A percentile compares a stretch with the other conserved stretches of the same genome.
Conservation (phyloP, 2,113 vertebrate species). For the Sinosuthora webbiana region DNA sequence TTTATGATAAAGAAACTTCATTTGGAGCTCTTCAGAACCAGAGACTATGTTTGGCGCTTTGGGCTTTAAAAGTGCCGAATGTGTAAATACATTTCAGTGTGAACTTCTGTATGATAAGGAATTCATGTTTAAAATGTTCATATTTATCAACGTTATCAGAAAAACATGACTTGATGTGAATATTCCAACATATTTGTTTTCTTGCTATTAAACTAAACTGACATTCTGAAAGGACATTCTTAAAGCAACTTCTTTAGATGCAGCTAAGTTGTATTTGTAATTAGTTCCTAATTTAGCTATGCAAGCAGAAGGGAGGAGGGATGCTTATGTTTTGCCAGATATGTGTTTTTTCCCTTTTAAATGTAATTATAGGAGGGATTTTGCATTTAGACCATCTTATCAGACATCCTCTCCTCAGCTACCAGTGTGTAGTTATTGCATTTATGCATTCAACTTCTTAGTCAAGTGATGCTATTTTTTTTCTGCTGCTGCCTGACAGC, state of each 20-base stretch:
- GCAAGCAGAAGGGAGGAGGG: slow-evolving; percentile 58
- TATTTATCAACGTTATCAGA: slow-evolving; percentile 74
- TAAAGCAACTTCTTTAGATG: slow-evolving; percentile 65
- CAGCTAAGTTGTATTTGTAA: slow-evolving; percentile 74
- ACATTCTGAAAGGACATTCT: slow-evolving; percentile 70
- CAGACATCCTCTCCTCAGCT: slow-evolving; percentile 65
- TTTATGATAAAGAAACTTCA: neutral
- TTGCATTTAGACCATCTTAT: slow-evolving; percentile 67
- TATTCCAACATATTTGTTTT: slow-evolving; percentile 77
- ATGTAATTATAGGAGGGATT: slow-evolving; percentile 56
- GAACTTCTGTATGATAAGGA: slow-evolving; percentile 43
- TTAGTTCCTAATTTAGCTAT: slow-evolving; percentile 70
- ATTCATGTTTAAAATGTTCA: slow-evolving; percentile 66
- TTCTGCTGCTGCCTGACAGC: slow-evolving; percentile 85
- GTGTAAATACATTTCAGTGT: neutral
- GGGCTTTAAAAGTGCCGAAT: neutral
- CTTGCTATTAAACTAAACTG: slow-evolving; percentile 74
- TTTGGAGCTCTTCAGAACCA: neutral
- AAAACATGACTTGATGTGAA: slow-evolving; percentile 66
- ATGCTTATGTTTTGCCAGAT: slow-evolving; percentile 66
- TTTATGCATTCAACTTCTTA: slow-evolving; percentile 86
- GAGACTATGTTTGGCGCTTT: neutral
- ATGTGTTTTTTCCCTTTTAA: slow-evolving; percentile 58
- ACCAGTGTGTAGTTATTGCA: slow-evolving; percentile 73
- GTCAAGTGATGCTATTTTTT: slow-evolving; percentile 86